Percentiles rank a stretch among this genome's conserved stretches.
phyloP scores from a whole-genome alignment of 2,888 invertebrate species.

The Spilosoma lubricipeda region DNA sequence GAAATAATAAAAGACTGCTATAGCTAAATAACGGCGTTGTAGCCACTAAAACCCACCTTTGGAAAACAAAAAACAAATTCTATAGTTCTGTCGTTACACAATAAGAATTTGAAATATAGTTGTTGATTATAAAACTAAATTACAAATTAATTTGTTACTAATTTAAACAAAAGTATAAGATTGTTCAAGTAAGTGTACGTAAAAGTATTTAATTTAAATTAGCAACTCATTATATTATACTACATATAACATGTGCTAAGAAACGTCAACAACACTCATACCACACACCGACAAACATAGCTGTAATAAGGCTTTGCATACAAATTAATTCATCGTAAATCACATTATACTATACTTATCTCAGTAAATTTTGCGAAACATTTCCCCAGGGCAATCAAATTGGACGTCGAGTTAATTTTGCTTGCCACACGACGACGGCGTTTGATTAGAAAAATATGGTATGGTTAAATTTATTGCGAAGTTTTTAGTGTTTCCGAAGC shows the following conservation, averaged over 20 bases:
- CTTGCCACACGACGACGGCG: slow-evolving; percentile 26
- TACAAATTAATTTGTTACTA: too few species aligned
- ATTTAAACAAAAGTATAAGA: too few species aligned
- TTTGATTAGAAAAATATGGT: slow-evolving; percentile 51
- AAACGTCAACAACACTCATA: not conserved
- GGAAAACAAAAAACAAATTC: too few species aligned
- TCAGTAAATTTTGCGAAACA: slow-evolving; percentile 44
- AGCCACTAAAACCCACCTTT: too few species aligned
- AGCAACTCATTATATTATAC: not conserved
- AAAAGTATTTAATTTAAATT: not conserved
- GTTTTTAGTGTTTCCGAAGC: slow-evolving; percentile 21
- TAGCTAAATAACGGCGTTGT: too few species aligned
- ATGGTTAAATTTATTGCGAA: slow-evolving; percentile 39
- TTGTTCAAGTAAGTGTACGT: too few species aligned
- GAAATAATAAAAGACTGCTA: too few species aligned
- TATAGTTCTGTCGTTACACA: too few species aligned
- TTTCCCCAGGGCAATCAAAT: slow-evolving; percentile 41
- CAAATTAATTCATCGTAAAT: slow-evolving; percentile 61
- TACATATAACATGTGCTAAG: not conserved
- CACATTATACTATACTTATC: slow-evolving; percentile 56
- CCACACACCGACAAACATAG: slow-evolving; percentile 45
- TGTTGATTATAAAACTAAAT: too few species aligned
- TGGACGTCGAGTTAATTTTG: slow-evolving; percentile 48
- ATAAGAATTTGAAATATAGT: too few species aligned
- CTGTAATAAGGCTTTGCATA: slow-evolving; percentile 62